These are phyloP conservation scores for Caradrina kadenii DNA, from an alignment of 2,888 invertebrate species.

Conservation along the genomic window DNA sequence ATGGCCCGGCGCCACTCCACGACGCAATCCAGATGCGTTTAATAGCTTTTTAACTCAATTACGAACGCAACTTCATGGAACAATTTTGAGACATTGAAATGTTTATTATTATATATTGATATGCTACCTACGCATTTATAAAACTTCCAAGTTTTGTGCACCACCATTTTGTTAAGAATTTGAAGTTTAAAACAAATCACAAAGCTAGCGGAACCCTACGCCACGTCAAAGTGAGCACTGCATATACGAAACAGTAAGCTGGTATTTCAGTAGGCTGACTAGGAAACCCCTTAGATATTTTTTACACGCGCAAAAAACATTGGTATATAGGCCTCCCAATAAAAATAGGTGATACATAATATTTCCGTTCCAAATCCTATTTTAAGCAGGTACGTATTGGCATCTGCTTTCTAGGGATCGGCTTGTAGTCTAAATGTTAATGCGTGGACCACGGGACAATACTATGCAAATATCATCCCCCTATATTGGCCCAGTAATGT, in stretches of 20 bases:
- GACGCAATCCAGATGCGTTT: slow-evolving; percentile 78
- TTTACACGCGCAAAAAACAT: background rate
- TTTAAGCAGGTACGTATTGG: slow-evolving; percentile 67
- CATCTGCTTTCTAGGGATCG: slow-evolving; percentile 67
- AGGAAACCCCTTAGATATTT: too few relatives aligned
- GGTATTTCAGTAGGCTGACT: too few relatives aligned
- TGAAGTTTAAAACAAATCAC: too few relatives aligned
- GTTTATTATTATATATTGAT: slow-evolving; percentile 65
- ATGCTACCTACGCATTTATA: slow-evolving; percentile 44
- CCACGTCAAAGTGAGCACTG: too few relatives aligned
- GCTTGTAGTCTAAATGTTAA: slow-evolving; percentile 84
- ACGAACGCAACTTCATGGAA: slow-evolving; percentile 63
- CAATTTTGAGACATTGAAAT: slow-evolving; percentile 65
- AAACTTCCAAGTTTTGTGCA: slow-evolving; percentile 36
- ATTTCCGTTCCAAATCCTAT: slow-evolving; percentile 58
- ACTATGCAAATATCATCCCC: slow-evolving; percentile 82
- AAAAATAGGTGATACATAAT: slow-evolving; percentile 34
- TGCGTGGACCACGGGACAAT: slow-evolving; percentile 78
- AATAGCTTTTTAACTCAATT: slow-evolving; percentile 80
- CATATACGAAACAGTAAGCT: too few relatives aligned
- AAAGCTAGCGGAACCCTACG: too few relatives aligned
- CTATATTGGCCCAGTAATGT: slow-evolving; percentile 81
- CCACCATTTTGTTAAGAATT: too few relatives aligned
- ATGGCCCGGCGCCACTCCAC: slow-evolving; percentile 61
- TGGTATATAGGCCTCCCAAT: background rate